Evolutionary conservation across 2,888 invertebrate species (phyloP), one percentile per base, ranked within the genome.

Genomic region (Microctonus hyperodae): DNA sequence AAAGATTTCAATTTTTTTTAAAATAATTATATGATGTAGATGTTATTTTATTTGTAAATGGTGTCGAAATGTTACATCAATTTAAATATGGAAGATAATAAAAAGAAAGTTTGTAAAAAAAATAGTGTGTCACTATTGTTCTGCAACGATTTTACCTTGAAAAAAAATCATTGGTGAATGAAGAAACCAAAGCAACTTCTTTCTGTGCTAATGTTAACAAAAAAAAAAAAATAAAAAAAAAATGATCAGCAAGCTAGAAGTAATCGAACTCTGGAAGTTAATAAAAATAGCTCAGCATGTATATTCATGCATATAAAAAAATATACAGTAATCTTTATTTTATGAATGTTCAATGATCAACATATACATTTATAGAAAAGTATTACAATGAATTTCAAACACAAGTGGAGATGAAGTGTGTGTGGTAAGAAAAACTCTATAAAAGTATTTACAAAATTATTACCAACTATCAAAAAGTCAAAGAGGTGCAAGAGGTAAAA

Each of bases 321-420:
- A 81, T 82, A 81, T 80, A 82, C 78, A 83, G 72, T 74, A 81
- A 72, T 78, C 72, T 83, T 83, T 82, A 82, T 83, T 76, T 73
- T 73, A 73, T 75, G 65, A 70, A 70, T 73, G 68, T 72, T 67
- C 59, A 70, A 70, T 73, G 58, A 65, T 67, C 70, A 67, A 69
- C 57, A 69, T 65, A 65, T 65, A 58, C 31, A 58, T 22, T 53
- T 53, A 9, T 33, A 33, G 23, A 62, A 70, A 69, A 44, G 67
- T 72, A 67, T 71, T 73, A 73, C 70, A 71, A 74, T 74, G 72
- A 74, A 69, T 72, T 73, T 73, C 70, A 72, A 7, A 44, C 67
- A 72, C 64, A 64, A 68, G 67, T 69, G 64, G 65, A 64, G 65
- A 61, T 37, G 57, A 66, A 68, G 64, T 69, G 35, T 44, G 9